These are phyloP conservation scores for Caretta caretta DNA, from an alignment of 2,113 vertebrate genomes.

Conservation along the genomic window DNA sequence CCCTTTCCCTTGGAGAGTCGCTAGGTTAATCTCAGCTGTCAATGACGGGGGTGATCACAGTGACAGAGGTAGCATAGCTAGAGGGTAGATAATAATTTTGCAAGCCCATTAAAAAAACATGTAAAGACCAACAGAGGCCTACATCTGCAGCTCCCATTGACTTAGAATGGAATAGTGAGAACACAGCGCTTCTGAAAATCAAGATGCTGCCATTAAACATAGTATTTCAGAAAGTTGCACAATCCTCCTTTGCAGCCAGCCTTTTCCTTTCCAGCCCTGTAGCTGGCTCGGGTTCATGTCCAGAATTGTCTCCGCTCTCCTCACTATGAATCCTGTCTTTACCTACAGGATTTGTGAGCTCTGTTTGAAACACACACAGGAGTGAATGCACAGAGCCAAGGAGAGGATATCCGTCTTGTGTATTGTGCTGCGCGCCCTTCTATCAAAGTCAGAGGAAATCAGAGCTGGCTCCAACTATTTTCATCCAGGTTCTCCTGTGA, in stretches of 20 bases:
- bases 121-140: background rate
- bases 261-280: background rate
- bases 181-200: background rate
- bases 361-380: constrained; percentile 56
- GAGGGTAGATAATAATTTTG: background rate
- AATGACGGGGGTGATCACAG: background rate
- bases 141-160: background rate
- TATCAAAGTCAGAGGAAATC: background rate
- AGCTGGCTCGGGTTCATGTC: constrained; percentile 48
- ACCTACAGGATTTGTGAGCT: constrained; percentile 70
- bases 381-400: background rate
- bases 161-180: too few relatives aligned
- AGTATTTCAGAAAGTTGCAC: background rate
- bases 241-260: background rate
- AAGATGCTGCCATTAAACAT: too few relatives aligned
- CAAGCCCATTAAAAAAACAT: background rate
- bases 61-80: background rate
- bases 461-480: background rate
- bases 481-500: background rate
- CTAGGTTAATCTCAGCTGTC: background rate
- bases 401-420: constrained; percentile 23
- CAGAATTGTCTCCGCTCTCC: constrained; percentile 42
- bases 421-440: background rate
- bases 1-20: background rate
- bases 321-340: constrained; percentile 71